Percentiles rank a stretch among this genome's conserved stretches.
Evolutionary conservation across 2,888 invertebrate genomes (phyloP).

Genomic region (Drosophila austrosaltans): DNA sequence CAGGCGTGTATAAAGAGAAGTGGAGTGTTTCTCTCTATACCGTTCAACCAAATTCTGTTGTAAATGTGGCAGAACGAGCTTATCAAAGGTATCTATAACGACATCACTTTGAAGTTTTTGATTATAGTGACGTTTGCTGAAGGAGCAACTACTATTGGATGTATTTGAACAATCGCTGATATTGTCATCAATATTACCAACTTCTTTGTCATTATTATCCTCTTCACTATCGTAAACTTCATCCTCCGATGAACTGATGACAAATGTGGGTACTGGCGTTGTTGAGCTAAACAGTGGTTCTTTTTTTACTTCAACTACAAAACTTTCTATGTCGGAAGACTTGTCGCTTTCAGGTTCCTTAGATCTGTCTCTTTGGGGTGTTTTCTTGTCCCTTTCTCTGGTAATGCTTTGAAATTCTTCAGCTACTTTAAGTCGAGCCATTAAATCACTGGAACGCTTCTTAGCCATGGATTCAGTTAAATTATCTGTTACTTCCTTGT

Average conservation of each 20-base stretch:
- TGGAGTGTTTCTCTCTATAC: conserved; percentile 71
- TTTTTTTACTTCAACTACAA: conserved; percentile 13
- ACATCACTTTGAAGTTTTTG: conserved; percentile 69
- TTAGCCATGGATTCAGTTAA: conserved; percentile 19
- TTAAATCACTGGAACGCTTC: conserved; percentile 47
- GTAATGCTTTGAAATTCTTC: conserved; percentile 49
- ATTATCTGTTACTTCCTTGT: neutral
- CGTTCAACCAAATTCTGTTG: conserved; percentile 62
- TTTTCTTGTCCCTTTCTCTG: neutral
- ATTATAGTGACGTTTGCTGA: conserved; percentile 45
- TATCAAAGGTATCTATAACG: conserved; percentile 80
- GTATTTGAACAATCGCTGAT: conserved; percentile 37
- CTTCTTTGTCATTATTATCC: neutral
- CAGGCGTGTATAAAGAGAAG: conserved; percentile 61
- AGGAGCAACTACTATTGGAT: conserved; percentile 57
- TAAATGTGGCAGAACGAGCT: conserved; percentile 76
- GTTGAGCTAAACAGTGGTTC: conserved; percentile 16
- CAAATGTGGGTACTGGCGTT: conserved; percentile 26
- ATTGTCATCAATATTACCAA: neutral
- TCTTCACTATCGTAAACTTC: conserved; percentile 23
- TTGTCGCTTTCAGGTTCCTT: neutral
- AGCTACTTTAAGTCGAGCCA: conserved; percentile 58
- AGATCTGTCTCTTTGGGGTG: neutral
- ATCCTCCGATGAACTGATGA: conserved; percentile 61
- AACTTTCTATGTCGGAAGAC: neutral